Evolutionary conservation across 2,797 vertebrate genomes (phyloP).

Genomic region (Melanotaenia pygmaea): DNA sequence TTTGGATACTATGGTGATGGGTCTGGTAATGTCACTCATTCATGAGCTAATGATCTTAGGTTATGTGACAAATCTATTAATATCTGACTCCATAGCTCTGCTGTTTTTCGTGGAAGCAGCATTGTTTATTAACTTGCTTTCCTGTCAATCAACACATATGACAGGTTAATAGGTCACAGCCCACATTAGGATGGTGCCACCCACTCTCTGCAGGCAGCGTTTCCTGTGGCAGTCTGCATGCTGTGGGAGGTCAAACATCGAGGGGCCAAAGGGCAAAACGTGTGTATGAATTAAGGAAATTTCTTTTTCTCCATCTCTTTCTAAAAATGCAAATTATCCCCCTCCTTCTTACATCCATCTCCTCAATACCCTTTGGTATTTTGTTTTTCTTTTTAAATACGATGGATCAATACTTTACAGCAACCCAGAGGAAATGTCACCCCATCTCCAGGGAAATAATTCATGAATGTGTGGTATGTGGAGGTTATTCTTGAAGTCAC

Average conservation of each 20-base stretch:
- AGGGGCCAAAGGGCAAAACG: conserved; percentile 53
- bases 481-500: conserved; percentile 20
- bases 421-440: not conserved
- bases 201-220: conserved; percentile 57
- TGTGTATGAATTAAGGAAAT: conserved; percentile 43
- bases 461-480: conserved; percentile 23
- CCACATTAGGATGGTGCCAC: conserved; percentile 49
- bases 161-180: conserved; percentile 57
- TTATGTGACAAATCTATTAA: not conserved
- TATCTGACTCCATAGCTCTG: not conserved
- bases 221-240: conserved; percentile 60
- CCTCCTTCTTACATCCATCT: not conserved
- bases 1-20: not conserved
- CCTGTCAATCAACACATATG: conserved; percentile 55
- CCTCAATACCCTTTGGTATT: not conserved
- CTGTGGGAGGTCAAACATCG: conserved; percentile 57
- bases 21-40: not conserved
- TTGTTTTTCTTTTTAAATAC: too few species aligned
- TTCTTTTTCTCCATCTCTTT: conserved; percentile 47
- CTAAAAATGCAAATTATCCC: conserved; percentile 34
- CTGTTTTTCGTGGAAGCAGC: conserved; percentile 21
- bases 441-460: not conserved
- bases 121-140: conserved; percentile 36
- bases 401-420: not conserved
- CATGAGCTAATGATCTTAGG: not conserved